phyloP scores from a whole-genome alignment of 64 coral and sea anemone species.

The Dendrophyllia cribrosa region DNA sequence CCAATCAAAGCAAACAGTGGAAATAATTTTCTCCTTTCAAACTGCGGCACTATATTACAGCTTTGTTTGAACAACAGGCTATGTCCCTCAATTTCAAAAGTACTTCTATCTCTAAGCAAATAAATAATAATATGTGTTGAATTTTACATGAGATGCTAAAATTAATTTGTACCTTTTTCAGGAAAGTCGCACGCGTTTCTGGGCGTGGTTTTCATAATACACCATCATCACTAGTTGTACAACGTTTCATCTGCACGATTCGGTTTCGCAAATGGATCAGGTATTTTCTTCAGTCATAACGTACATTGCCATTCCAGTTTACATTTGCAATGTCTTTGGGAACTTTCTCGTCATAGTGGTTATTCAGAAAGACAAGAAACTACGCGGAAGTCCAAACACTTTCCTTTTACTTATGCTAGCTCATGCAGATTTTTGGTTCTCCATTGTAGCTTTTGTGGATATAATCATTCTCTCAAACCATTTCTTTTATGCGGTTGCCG shows the following conservation, averaged over 20 bases:
- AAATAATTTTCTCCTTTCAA: too few relatives aligned
- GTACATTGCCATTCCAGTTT: neutral
- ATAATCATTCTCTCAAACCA: neutral
- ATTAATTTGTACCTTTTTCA: too few relatives aligned
- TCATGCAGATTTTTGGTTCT: neutral
- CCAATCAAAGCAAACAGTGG: too few relatives aligned
- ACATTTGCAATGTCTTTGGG: constrained; percentile 8
- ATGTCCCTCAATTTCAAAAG: too few relatives aligned
- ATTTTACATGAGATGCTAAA: too few relatives aligned
- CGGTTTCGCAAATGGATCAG: neutral
- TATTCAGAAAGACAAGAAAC: neutral
- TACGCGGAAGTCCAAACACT: neutral
- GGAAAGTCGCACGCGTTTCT: neutral
- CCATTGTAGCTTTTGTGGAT: neutral
- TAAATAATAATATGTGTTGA: too few relatives aligned
- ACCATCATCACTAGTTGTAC: neutral
- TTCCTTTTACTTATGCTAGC: neutral
- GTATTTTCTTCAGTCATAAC: neutral
- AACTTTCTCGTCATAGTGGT: constrained; percentile 16
- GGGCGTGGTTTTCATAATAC: neutral
- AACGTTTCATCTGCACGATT: neutral
- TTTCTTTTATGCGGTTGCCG: neutral
- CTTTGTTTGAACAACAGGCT: too few relatives aligned
- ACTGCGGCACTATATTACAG: too few relatives aligned
- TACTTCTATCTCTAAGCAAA: too few relatives aligned